These are phyloP conservation scores for Ophiothrix spiculata DNA, from an alignment of 35 echinoderm and acorn worm genomes.

Conservation along the genomic window DNA sequence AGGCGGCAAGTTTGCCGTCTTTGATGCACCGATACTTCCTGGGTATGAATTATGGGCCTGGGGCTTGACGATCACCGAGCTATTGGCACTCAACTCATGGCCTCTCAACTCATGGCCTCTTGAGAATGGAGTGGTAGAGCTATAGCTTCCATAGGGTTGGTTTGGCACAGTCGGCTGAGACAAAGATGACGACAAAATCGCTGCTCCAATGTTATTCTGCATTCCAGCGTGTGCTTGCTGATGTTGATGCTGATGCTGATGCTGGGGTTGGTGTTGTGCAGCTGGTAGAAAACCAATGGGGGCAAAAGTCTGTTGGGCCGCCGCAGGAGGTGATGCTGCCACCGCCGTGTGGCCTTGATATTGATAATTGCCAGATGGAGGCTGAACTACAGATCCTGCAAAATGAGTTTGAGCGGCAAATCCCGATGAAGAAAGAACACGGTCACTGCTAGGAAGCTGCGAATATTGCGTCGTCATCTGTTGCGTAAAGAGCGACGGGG, in stretches of 20 bases:
- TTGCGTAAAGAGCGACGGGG: conserved; percentile 45
- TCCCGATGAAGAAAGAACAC: not conserved
- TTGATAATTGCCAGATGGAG: conserved; percentile 35
- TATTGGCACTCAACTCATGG: not conserved
- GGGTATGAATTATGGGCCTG: conserved; percentile 32
- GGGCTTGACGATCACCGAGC: conserved; percentile 76
- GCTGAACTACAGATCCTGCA: conserved; percentile 40
- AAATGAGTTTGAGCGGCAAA: not conserved
- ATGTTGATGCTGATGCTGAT: too few species aligned
- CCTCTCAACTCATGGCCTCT: too few species aligned
- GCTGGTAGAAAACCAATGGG: conserved; percentile 23
- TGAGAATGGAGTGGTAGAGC: conserved; percentile 32
- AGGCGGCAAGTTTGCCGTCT: conserved; percentile 62
- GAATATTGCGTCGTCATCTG: conserved; percentile 39
- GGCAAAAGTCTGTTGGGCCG: conserved; percentile 43
- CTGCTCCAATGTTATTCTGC: conserved; percentile 39
- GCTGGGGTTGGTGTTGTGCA: conserved; percentile 25
- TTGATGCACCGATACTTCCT: conserved; percentile 42
- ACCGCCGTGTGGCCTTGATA: conserved; percentile 49
- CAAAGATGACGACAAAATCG: conserved; percentile 56
- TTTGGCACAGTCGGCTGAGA: conserved; percentile 40
- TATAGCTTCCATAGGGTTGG: conserved; percentile 55
- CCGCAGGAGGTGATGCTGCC: conserved; percentile 72
- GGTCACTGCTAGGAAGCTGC: conserved; percentile 5
- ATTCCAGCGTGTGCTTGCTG: conserved; percentile 30